Conservation (phyloP, 1,140 invertebrate species). For the Lordiphosa clarofinis region DNA sequence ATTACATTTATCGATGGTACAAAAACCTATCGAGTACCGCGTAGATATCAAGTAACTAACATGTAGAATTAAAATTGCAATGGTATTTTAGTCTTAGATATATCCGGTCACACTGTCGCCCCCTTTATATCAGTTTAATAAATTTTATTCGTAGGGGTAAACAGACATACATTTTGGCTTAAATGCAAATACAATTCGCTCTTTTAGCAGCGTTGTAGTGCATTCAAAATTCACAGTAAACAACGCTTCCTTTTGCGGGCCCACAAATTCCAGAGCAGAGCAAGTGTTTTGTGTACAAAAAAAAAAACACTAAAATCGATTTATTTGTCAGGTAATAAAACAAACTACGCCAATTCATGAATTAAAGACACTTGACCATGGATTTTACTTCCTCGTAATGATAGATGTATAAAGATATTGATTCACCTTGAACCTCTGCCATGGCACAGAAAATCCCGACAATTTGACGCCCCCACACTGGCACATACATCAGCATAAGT, state of each 20-base stretch:
- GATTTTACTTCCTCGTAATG: neutral
- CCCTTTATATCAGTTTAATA: no score
- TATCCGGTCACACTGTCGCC: no score
- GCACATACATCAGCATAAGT: slow-evolving; percentile 5
- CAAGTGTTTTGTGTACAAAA: no score
- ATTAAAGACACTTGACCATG: slow-evolving; percentile 12
- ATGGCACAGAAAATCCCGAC: slow-evolving; percentile 18
- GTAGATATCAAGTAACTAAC: no score
- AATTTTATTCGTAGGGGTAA: neutral
- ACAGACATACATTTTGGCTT: slow-evolving; percentile 10
- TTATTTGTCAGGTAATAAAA: no score
- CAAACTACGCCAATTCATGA: slow-evolving; percentile 5
- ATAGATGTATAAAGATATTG: slow-evolving; percentile 1
- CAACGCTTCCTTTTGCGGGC: no score
- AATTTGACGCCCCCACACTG: slow-evolving; percentile 19
- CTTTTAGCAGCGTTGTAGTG: slow-evolving; percentile 34
- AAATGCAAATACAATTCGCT: slow-evolving; percentile 40
- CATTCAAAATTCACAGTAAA: slow-evolving; percentile 38
- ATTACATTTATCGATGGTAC: no score
- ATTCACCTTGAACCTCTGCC: slow-evolving; percentile 53
- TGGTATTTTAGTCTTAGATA: no score
- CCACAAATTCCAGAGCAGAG: no score
- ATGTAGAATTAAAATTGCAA: no score
- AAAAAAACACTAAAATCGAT: no score
- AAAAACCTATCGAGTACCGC: no score